Evolutionary conservation across 92 coral and sea anemone species (phyloP), one percentile per base, ranked within the genome.

Genomic region (Porites rus): DNA sequence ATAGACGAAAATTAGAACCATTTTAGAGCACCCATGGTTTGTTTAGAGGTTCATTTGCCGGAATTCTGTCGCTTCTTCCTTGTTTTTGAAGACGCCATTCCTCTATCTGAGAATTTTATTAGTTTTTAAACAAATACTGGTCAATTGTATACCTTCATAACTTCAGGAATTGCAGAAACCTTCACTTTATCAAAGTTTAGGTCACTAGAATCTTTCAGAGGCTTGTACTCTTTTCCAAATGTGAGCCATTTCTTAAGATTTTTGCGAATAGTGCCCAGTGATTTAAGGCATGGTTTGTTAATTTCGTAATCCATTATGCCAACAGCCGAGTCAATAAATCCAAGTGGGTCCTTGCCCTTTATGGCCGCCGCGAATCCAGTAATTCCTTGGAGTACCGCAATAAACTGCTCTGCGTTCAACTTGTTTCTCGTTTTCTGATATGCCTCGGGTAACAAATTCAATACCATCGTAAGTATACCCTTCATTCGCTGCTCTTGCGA

Each of bases 101-200:
- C 43, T 31, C 6, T 38, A 38, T 38, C 46, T 38, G 46, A 38
- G 46, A 38, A 4, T 38, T 38, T 38, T 38, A 0, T 38, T 38
- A 38, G 46, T 38, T 4, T 38, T 38, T 38, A 38, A 38, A 38
- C 46, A 38, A 38, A 38, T 38, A 38, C 2, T 10, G 22, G 71
- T 66, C 71, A 38, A 38, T 38, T 3, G 6, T 38, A 14, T 54
- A 56, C 61, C 61, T 56, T 3, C 86, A 81, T 81, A 5, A 81
- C 17, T 69, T 81, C 86, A 6, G 86, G 86, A 51, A 69, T 60
- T n/a, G 86, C 31, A 20, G 8, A 24, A 17, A 81, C 43, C 0
- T 81, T 64, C 9, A 81, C 19, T 46, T 69, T 51, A 43, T 70
- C 75, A 68, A 81, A 81, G 72, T 81, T 61, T 17, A 81, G 16